Evolutionary conservation across 2,797 vertebrate genomes (phyloP).

Genomic region (Heterohyrax brucei): DNA sequence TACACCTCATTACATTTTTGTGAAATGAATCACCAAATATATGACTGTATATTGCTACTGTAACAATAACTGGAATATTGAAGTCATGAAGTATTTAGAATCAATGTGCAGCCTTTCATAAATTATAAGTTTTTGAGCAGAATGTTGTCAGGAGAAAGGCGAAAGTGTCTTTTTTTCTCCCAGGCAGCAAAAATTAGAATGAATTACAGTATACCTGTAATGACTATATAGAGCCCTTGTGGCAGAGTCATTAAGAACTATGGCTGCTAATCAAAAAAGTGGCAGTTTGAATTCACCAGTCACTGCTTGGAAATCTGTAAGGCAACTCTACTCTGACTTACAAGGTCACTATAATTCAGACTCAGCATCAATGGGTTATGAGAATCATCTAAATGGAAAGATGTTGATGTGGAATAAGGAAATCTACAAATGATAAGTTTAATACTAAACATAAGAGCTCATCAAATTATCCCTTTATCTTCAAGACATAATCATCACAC

Average conservation of each 20-base stretch:
- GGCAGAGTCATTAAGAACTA: too few relatives aligned
- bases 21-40: too few relatives aligned
- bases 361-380: too few relatives aligned
- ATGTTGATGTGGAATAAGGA: neutral
- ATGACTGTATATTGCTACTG: neutral
- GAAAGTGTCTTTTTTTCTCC: neutral
- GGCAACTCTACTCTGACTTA: too few relatives aligned
- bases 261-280: too few relatives aligned
- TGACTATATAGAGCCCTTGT: too few relatives aligned
- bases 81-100: slow-evolving; percentile 3
- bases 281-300: too few relatives aligned
- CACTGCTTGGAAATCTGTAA: too few relatives aligned
- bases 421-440: slow-evolving; percentile 14
- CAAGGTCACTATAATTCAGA: too few relatives aligned
- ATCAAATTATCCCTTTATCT: neutral
- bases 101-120: neutral
- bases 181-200: slow-evolving; percentile 1
- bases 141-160: neutral
- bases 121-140: neutral
- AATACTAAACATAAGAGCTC: neutral
- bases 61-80: neutral
- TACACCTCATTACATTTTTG: too few relatives aligned
- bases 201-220: neutral
- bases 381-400: neutral
- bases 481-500: neutral